Evolutionary conservation across 2,797 vertebrate species (phyloP).

Genomic region (Falco naumanni): DNA sequence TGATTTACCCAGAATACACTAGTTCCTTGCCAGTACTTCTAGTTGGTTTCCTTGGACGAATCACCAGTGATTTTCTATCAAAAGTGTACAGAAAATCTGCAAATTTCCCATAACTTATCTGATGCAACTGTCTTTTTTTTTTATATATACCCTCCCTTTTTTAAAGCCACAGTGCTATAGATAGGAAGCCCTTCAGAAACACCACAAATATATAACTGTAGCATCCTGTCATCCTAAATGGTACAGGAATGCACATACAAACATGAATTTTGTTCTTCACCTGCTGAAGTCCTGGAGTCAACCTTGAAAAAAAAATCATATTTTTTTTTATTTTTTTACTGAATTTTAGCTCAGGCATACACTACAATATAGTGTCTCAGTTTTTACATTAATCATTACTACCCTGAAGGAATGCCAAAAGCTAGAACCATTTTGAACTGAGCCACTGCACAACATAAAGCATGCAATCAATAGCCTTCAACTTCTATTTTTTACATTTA

Average conservation of each 20-base stretch:
- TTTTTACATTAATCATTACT: background rate
- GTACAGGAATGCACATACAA: background rate
- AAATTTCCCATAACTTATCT: background rate
- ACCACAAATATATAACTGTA: background rate
- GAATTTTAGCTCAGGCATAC: background rate
- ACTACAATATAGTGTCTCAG: background rate
- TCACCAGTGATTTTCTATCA: background rate
- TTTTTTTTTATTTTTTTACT: background rate
- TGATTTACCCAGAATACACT: background rate
- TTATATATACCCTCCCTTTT: background rate
- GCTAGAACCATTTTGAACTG: background rate
- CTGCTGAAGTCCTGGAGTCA: background rate
- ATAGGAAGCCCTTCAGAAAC: background rate
- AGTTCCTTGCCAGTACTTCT: background rate
- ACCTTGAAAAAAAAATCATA: background rate
- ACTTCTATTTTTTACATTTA: background rate
- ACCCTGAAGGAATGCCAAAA: background rate
- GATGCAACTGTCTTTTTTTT: background rate
- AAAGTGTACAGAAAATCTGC: background rate
- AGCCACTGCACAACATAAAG: background rate
- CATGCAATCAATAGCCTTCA: background rate
- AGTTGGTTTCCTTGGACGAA: background rate
- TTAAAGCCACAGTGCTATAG: background rate
- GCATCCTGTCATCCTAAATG: accelerated
- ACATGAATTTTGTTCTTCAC: background rate